Conservation (phyloP, 2,888 invertebrate species). For the Sphecodes monilicornis region DNA sequence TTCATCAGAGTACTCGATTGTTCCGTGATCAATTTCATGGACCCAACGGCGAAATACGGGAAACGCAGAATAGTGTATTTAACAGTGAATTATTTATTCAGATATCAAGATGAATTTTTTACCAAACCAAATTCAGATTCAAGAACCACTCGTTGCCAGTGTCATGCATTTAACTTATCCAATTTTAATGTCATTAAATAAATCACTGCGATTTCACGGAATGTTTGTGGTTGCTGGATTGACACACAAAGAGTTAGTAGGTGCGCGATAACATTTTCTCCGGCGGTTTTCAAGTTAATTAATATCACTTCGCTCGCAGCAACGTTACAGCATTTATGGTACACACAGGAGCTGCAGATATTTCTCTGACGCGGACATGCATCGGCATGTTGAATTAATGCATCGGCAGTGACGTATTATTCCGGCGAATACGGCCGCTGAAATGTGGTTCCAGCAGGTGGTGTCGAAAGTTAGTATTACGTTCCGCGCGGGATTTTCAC, state of each 20-base stretch:
- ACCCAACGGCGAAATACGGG: constrained; percentile 6
- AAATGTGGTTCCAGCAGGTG: constrained; percentile 42
- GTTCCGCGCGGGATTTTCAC: constrained; percentile 40
- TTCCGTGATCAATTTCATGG: constrained; percentile 56
- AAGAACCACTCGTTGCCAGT: no score
- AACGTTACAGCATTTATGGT: constrained; percentile 56
- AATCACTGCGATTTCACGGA: no score
- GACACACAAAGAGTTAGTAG: no score
- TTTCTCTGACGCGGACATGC: constrained; percentile 37
- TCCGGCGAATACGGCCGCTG: constrained; percentile 18
- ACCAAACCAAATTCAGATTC: no score
- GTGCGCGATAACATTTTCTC: constrained; percentile 50
- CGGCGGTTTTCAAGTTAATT: constrained; percentile 62
- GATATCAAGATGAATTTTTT: no score
- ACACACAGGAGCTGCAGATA: constrained; percentile 13
- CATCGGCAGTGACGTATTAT: constrained; percentile 41
- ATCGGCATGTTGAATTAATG: constrained; percentile 37
- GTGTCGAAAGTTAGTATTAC: constrained; percentile 47
- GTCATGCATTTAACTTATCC: no score
- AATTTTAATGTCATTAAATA: no score
- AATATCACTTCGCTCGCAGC: constrained; percentile 63
- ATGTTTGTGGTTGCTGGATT: no score
- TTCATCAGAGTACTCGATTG: constrained; percentile 31
- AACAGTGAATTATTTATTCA: no score
- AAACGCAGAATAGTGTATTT: constrained; percentile 47